Evolutionary conservation across 2,797 vertebrate genomes (phyloP).

Genomic region (Bovichtus diacanthus): DNA sequence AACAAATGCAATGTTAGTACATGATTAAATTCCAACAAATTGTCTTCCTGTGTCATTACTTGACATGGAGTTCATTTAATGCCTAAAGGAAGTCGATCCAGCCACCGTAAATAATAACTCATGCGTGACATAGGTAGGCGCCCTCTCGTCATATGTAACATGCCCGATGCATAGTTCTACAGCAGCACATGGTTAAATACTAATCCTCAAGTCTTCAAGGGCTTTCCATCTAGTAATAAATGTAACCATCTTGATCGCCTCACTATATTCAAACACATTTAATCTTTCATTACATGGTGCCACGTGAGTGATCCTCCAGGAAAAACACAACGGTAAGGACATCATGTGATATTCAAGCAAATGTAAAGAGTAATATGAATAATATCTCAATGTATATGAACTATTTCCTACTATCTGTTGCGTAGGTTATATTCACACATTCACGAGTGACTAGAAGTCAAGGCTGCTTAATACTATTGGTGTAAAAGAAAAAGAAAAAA

Average conservation of each 20-base stretch:
- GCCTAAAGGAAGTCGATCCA: constrained; percentile 17
- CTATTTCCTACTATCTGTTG: constrained; percentile 20
- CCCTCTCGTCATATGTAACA: constrained; percentile 25
- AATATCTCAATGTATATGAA: constrained; percentile 32
- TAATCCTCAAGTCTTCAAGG: background rate
- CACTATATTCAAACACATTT: constrained; percentile 16
- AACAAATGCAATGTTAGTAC: constrained; percentile 55
- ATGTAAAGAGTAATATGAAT: constrained; percentile 27
- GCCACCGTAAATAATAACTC: constrained; percentile 50
- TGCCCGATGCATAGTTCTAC: background rate
- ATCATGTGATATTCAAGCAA: constrained; percentile 4
- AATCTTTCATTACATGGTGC: constrained; percentile 7
- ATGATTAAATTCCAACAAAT: constrained; percentile 72
- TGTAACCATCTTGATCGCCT: background rate
- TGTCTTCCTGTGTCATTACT: constrained; percentile 58
- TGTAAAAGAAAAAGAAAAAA: constrained; percentile 7
- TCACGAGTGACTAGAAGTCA: constrained; percentile 22
- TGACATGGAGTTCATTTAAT: constrained; percentile 62
- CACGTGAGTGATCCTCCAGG: constrained; percentile 19
- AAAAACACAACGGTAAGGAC: constrained; percentile 17
- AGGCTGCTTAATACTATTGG: background rate
- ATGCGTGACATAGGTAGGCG: constrained; percentile 15
- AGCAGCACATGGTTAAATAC: constrained; percentile 8
- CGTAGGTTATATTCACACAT: constrained; percentile 43
- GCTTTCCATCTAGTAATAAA: constrained; percentile 2